A percentile compares a stretch with the other conserved stretches of the same genome.
These are phyloP conservation scores for Todus mexicanus DNA, from an alignment of 2,797 vertebrate genomes.

Conservation along the genomic window DNA sequence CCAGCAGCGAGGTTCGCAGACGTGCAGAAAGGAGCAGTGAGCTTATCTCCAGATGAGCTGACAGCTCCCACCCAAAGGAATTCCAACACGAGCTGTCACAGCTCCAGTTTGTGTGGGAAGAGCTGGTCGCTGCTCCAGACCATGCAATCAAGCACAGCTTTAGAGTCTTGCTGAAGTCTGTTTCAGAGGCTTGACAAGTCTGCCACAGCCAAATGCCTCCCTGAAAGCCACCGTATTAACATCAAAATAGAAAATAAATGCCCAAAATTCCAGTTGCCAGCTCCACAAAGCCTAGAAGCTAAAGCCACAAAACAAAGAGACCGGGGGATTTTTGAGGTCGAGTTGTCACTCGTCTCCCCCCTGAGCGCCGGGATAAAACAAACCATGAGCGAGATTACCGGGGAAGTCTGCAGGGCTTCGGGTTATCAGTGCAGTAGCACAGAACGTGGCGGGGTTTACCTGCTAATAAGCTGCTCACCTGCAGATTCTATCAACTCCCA, in stretches of 20 bases:
- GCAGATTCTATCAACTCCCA: slow-evolving; percentile 8
- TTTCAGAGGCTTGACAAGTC: neutral
- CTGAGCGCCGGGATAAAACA: neutral
- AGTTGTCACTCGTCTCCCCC: neutral
- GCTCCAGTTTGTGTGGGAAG: neutral
- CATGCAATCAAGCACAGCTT: neutral
- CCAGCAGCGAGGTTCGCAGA: neutral
- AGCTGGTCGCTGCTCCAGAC: neutral
- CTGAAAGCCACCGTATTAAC: neutral
- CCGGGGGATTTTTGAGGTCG: neutral
- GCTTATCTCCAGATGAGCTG: neutral
- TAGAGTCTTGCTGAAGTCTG: neutral
- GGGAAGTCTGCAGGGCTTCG: neutral
- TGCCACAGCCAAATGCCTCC: neutral
- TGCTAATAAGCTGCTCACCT: slow-evolving; percentile 14
- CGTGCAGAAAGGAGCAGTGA: neutral
- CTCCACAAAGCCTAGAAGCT: neutral
- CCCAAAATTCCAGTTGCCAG: neutral
- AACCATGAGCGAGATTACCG: neutral
- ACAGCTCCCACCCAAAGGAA: neutral
- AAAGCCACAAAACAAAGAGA: neutral
- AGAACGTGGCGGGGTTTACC: neutral
- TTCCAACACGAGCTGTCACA: neutral
- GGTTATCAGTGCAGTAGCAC: neutral
- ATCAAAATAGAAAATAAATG: neutral